A percentile compares a stretch with the other conserved stretches of the same genome.
Evolutionary conservation across 2,797 vertebrate genomes (phyloP).

Genomic region (Serranus cabrilla): DNA sequence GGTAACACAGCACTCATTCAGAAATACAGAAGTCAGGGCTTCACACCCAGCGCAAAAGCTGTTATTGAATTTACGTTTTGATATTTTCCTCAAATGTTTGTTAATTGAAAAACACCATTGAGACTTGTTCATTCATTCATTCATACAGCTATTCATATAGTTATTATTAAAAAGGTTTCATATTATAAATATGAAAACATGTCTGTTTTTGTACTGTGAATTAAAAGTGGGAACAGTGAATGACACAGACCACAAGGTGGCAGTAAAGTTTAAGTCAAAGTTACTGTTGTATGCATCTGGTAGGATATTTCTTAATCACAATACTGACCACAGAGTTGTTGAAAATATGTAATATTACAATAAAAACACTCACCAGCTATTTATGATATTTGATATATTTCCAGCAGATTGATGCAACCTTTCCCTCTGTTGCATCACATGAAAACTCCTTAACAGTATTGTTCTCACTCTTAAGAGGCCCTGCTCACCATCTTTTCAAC

Average conservation of each 20-base stretch:
- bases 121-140: background rate
- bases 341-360: no score
- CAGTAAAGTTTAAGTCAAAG: background rate
- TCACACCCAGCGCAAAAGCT: background rate
- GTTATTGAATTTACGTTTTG: background rate
- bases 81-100: background rate
- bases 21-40: background rate
- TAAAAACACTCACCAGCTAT: background rate
- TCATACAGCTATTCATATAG: background rate
- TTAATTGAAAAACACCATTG: background rate
- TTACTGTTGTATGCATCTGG: background rate
- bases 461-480: no score
- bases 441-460: background rate
- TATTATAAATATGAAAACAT: background rate
- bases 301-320: background rate
- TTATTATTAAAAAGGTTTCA: background rate
- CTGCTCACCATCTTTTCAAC: background rate
- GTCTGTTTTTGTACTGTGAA: background rate
- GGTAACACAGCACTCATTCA: slow-evolving; percentile 35
- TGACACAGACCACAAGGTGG: slow-evolving; percentile 7
- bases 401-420: background rate
- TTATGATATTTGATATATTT: background rate
- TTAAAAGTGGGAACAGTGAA: background rate
- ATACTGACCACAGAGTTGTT: background rate
- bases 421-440: background rate